phyloP scores from a whole-genome alignment of 1,140 invertebrate species.

The Melanaphis sacchari region DNA sequence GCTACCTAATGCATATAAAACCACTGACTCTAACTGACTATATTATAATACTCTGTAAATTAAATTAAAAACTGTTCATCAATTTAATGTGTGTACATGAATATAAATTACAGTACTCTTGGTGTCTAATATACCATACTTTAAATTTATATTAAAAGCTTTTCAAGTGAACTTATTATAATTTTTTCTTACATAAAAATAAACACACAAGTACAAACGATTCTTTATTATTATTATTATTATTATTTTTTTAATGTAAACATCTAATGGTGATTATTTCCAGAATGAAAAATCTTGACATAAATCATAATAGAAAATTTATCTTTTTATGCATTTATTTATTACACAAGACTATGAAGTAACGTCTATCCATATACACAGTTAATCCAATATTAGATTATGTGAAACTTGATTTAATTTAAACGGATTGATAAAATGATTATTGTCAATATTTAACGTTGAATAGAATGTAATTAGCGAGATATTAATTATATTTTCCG shows the following conservation, averaged over 20 bases:
- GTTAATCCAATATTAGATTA: conserved; percentile 3
- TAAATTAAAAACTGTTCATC: background rate
- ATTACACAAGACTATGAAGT: background rate
- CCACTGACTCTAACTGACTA: background rate
- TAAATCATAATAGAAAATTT: background rate
- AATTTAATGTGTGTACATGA: background rate
- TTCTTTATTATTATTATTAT: no score
- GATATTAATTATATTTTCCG: background rate
- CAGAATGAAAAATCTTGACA: background rate
- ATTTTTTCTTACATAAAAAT: conserved; percentile 17
- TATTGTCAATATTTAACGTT: conserved; percentile 10
- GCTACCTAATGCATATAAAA: background rate
- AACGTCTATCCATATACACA: background rate
- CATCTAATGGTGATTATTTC: background rate
- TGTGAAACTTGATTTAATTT: background rate
- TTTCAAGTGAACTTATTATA: background rate
- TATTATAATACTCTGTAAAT: conserved; percentile 10
- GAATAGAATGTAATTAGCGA: conserved; percentile 16
- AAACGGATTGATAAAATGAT: background rate
- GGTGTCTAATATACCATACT: background rate
- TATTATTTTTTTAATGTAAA: background rate
- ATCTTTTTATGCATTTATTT: background rate
- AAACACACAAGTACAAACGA: background rate
- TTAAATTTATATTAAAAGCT: background rate
- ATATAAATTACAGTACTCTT: conserved; percentile 1